Conservation (phyloP, 2,888 invertebrate species). For the Netelia fuscicornis region DNA sequence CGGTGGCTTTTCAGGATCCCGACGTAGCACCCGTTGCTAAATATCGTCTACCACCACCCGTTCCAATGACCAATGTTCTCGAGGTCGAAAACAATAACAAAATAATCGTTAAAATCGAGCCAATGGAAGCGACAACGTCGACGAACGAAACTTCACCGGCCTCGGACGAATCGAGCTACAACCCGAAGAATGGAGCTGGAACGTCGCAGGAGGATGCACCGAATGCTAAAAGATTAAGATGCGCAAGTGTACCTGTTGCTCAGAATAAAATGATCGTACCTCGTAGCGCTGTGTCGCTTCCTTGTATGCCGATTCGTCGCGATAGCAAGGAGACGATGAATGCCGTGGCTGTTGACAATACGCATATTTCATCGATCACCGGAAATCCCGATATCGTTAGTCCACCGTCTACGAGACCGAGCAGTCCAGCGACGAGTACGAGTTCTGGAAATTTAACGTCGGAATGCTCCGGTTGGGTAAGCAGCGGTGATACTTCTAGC, state of each 20-base stretch:
- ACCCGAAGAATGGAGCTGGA: neutral
- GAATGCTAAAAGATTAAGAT: constrained; percentile 80
- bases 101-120: constrained; percentile 77
- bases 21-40: constrained; percentile 72
- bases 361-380: constrained; percentile 70
- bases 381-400: constrained; percentile 62
- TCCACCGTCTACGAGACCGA: constrained; percentile 79
- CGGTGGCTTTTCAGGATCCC: constrained; percentile 75
- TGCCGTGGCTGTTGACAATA: neutral
- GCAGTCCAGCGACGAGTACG: constrained; percentile 85
- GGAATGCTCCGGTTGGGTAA: constrained; percentile 95
- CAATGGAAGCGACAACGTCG: constrained; percentile 72
- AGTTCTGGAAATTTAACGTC: constrained; percentile 89
- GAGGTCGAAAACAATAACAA: constrained; percentile 80
- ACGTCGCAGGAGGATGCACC: constrained; percentile 54
- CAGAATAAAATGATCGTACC: constrained; percentile 82
- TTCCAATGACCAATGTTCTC: constrained; percentile 70
- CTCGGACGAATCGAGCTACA: constrained; percentile 77
- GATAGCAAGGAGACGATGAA: constrained; percentile 81
- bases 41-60: constrained; percentile 62
- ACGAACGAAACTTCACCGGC: constrained; percentile 75
- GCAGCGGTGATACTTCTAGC: constrained; percentile 87
- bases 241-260: constrained; percentile 83
- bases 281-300: constrained; percentile 82
- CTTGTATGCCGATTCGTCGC: constrained; percentile 82